phyloP scores from a whole-genome alignment of 1,140 invertebrate species.

The Drosophila bipectinata region DNA sequence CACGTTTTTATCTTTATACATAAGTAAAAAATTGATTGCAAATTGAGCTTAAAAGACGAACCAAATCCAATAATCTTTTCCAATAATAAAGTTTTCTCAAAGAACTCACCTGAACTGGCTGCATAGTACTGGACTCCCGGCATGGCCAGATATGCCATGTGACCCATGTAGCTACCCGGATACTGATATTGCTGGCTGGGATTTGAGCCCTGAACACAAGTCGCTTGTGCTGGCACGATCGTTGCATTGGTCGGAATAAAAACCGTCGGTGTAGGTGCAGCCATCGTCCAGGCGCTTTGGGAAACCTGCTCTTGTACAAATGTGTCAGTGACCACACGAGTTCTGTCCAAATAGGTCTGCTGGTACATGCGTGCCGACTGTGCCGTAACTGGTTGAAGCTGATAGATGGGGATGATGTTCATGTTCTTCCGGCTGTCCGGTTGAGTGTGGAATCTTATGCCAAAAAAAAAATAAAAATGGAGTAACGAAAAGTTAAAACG shows the following conservation, averaged over 20 bases:
- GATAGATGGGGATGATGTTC: conserved; percentile 39
- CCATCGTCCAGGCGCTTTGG: conserved; percentile 58
- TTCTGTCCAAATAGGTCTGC: conserved; percentile 64
- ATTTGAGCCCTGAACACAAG: neutral
- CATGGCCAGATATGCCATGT: conserved; percentile 32
- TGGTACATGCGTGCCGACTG: conserved; percentile 68
- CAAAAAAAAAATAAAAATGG: neutral
- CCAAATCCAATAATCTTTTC: too few relatives aligned
- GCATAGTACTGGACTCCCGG: conserved; percentile 58
- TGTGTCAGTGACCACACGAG: conserved; percentile 54
- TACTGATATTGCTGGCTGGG: neutral
- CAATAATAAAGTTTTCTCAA: too few relatives aligned
- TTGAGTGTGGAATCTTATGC: neutral
- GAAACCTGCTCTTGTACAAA: conserved; percentile 64
- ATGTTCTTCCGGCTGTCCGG: conserved; percentile 6
- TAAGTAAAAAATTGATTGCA: neutral
- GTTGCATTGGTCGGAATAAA: conserved; percentile 14
- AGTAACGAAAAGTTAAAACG: neutral
- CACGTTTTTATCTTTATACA: too few relatives aligned
- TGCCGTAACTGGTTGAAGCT: conserved; percentile 37
- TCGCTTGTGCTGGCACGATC: too few relatives aligned
- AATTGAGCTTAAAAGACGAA: neutral
- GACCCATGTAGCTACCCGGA: neutral
- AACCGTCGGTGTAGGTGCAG: conserved; percentile 6
- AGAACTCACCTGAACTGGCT: conserved; percentile 44